A percentile compares a stretch with the other conserved stretches of the same genome.
Conservation (phyloP, 2,888 invertebrate species). For the Serripes groenlandicus region DNA sequence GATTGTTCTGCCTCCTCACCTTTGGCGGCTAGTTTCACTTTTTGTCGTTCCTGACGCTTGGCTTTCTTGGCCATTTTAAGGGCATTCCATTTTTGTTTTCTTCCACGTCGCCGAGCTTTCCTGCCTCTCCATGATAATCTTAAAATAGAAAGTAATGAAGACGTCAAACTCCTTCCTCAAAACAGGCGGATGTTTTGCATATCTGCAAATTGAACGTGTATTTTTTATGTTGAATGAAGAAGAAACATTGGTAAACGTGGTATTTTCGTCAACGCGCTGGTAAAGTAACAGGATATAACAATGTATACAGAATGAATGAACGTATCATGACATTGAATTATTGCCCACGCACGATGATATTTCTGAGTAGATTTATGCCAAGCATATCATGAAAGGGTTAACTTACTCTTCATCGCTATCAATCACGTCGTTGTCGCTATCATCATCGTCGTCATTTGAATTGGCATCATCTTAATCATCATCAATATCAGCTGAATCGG, state of each 20-base stretch:
- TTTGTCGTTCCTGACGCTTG: neutral
- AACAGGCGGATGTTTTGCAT: neutral
- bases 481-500: neutral
- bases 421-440: slow-evolving; percentile 20
- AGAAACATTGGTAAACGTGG: too few relatives aligned
- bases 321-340: too few relatives aligned
- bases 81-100: slow-evolving; percentile 16
- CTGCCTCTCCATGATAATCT: neutral
- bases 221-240: too few relatives aligned
- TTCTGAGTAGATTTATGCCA: too few relatives aligned
- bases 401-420: slow-evolving; percentile 1
- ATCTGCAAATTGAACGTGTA: neutral
- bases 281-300: too few relatives aligned
- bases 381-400: too few relatives aligned
- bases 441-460: neutral
- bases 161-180: neutral
- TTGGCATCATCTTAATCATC: neutral
- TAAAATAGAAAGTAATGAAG: slow-evolving; percentile 7
- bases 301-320: too few relatives aligned
- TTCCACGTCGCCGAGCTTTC: slow-evolving; percentile 20
- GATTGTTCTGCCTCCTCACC: neutral
- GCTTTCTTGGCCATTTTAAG: slow-evolving; percentile 11
- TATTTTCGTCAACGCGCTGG: too few relatives aligned
- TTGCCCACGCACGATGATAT: too few relatives aligned
- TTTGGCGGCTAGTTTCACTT: neutral